phyloP scores from a whole-genome alignment of 2,113 vertebrate species.

The Protomyctophum bolini region DNA sequence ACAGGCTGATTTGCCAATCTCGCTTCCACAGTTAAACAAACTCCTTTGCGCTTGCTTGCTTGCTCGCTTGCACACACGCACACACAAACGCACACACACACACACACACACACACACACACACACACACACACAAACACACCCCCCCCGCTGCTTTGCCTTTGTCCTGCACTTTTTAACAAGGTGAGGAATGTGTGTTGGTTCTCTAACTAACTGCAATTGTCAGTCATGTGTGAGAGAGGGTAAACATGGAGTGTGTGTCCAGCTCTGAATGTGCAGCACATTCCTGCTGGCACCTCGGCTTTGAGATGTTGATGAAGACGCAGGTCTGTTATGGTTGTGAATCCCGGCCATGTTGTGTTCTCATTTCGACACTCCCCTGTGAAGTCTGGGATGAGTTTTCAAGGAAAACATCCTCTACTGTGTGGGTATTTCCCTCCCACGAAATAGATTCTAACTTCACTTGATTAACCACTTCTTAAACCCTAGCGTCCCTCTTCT shows the following conservation, averaged over 20 bases:
- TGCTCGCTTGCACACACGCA: constrained; percentile 7
- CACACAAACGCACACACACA: constrained; percentile 15
- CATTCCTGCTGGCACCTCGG: constrained; percentile 31
- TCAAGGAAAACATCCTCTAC: background rate
- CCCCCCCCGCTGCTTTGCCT: constrained; percentile 19
- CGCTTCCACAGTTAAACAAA: constrained; percentile 55
- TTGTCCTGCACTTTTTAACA: constrained; percentile 48
- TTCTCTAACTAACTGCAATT: constrained; percentile 45
- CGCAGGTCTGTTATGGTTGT: background rate
- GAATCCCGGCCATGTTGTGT: background rate
- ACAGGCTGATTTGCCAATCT: constrained; percentile 15
- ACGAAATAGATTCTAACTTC: too few species aligned
- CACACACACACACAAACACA: constrained; percentile 15
- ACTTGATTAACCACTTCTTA: too few species aligned
- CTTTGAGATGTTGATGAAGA: constrained; percentile 16
- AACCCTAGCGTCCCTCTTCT: too few species aligned
- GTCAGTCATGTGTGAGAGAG: constrained; percentile 56
- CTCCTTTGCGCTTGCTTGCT: constrained; percentile 6
- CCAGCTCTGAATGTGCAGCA: constrained; percentile 17
- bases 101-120: constrained; percentile 22
- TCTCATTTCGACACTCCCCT: background rate
- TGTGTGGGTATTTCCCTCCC: background rate
- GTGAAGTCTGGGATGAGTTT: background rate
- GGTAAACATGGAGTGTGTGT: constrained; percentile 31
- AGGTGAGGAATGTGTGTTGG: constrained; percentile 66